These are phyloP conservation scores for Heterotilapia buettikoferi DNA, from an alignment of 2,113 vertebrate species.

Conservation along the genomic window DNA sequence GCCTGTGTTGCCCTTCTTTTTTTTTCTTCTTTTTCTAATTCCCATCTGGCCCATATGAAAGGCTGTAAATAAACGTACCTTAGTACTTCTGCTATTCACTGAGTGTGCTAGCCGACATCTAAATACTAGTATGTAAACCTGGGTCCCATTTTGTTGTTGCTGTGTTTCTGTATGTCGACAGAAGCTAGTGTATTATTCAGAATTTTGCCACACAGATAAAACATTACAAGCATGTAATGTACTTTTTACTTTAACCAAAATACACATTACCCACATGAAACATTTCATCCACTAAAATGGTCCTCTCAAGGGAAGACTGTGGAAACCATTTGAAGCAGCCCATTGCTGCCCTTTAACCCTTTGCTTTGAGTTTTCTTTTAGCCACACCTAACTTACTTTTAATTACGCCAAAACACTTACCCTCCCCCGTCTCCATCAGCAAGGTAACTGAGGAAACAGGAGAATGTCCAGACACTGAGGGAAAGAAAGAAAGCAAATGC, in stretches of 20 bases:
- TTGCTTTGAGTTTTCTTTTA: conserved; percentile 39
- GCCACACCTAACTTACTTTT: conserved; percentile 7
- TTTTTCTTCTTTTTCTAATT: neutral
- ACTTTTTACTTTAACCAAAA: neutral
- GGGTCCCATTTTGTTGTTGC: neutral
- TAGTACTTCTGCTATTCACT: neutral
- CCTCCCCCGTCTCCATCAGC: neutral
- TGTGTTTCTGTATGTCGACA: neutral
- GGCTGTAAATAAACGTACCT: neutral
- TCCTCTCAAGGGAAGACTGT: neutral
- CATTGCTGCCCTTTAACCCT: conserved; percentile 44
- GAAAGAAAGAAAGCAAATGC: neutral
- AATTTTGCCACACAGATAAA: neutral
- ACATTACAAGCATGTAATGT: neutral
- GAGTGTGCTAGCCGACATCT: neutral
- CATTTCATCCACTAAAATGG: neutral
- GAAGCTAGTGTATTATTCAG: neutral
- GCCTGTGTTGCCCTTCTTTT: neutral
- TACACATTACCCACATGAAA: neutral
- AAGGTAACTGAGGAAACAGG: conserved; percentile 17
- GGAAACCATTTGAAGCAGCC: neutral
- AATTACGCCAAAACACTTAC: conserved; percentile 31
- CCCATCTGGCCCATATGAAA: conserved; percentile 28
- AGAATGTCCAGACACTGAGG: conserved; percentile 10
- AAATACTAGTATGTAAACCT: neutral